Evolutionary conservation across 2,888 invertebrate genomes (phyloP).

Genomic region (Drosophila histrio): DNA sequence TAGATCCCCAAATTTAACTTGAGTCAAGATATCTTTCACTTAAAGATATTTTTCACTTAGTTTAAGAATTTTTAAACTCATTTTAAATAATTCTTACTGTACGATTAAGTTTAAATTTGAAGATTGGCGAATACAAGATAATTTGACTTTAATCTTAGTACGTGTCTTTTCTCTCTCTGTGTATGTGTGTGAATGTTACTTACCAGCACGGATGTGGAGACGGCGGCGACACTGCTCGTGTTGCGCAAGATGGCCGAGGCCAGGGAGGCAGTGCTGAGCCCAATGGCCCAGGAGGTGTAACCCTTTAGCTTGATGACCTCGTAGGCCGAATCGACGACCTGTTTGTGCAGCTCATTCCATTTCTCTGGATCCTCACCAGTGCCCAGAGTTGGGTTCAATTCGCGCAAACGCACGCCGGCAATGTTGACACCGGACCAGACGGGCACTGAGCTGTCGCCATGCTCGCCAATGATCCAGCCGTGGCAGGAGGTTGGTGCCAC

Average conservation of each 20-base stretch:
- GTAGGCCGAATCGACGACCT: constrained; percentile 94
- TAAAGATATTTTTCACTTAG: too few relatives aligned
- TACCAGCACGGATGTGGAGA: constrained; percentile 91
- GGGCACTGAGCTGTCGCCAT: constrained; percentile 95
- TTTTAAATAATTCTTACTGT: too few relatives aligned
- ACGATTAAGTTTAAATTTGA: too few relatives aligned
- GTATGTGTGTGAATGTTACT: too few relatives aligned
- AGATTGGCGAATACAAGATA: too few relatives aligned
- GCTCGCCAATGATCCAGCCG: constrained; percentile 97
- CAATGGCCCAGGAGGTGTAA: constrained; percentile 96
- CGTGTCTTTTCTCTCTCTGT: too few relatives aligned
- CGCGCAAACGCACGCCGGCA: constrained; percentile 93
- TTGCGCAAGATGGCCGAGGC: constrained; percentile 90
- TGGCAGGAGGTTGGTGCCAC: constrained; percentile 94
- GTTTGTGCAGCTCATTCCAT: constrained; percentile 91
- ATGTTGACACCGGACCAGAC: constrained; percentile 98
- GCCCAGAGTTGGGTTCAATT: constrained; percentile 91
- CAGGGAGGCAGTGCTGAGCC: constrained; percentile 90
- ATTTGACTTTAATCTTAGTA: too few relatives aligned
- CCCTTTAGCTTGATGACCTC: constrained; percentile 95
- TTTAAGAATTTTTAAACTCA: too few relatives aligned
- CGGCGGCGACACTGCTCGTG: constrained; percentile 90
- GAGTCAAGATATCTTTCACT: too few relatives aligned
- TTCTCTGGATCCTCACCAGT: constrained; percentile 90
- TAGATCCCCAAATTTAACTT: too few relatives aligned